These are phyloP conservation scores for Paracyclopina nana DNA, from an alignment of 1,140 invertebrate genomes.

Conservation along the genomic window DNA sequence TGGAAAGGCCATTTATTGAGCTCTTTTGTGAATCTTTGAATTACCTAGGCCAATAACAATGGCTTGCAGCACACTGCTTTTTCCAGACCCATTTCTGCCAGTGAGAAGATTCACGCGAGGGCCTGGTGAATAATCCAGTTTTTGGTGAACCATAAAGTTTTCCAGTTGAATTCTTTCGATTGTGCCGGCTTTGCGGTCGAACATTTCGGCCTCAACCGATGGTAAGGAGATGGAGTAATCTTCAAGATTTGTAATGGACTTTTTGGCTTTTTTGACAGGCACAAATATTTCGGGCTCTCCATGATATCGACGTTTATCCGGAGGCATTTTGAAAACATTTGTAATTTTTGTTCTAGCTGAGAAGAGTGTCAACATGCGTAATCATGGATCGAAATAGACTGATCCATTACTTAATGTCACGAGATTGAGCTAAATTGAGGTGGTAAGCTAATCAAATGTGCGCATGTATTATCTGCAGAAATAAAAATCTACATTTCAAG, in stretches of 20 bases:
- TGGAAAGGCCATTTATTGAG: neutral
- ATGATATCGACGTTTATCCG: neutral
- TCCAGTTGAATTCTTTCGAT: neutral
- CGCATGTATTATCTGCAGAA: no score
- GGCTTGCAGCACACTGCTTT: neutral
- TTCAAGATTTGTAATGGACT: neutral
- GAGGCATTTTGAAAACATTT: no score
- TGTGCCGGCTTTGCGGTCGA: neutral
- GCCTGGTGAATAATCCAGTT: neutral
- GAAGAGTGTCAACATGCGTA: no score
- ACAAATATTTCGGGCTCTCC: neutral
- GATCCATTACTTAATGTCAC: no score
- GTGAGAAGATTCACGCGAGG: constrained; percentile 1
- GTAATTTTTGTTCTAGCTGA: no score
- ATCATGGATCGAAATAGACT: no score
- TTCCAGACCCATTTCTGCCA: neutral
- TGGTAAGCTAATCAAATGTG: no score
- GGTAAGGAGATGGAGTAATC: neutral
- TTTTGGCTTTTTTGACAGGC: neutral
- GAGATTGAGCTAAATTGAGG: no score
- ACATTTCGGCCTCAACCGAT: neutral
- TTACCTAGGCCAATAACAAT: neutral
- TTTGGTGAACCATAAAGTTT: neutral
- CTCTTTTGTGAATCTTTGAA: neutral
- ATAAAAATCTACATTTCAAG: no score